phyloP scores from a whole-genome alignment of 2,888 invertebrate genomes.

The Quadriops clusia region DNA sequence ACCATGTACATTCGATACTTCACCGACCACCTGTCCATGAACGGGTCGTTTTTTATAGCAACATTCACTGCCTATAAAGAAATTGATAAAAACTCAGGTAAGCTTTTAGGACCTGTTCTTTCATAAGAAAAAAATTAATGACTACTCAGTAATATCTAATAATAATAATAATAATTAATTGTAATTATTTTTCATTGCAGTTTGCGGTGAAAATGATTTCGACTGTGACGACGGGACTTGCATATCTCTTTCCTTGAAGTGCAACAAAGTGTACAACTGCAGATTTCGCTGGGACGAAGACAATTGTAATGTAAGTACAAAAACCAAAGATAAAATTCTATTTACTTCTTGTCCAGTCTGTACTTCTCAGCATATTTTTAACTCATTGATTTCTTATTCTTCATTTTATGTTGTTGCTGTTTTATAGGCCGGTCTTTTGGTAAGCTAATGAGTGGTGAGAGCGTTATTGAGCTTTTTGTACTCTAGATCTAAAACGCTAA shows the following conservation, averaged over 20 bases:
- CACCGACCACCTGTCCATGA: conserved; percentile 46
- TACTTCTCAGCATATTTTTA: too few relatives aligned
- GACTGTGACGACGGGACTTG: conserved; percentile 84
- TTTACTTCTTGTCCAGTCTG: too few relatives aligned
- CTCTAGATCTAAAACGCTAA: too few relatives aligned
- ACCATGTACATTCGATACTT: conserved; percentile 65
- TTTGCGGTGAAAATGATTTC: conserved; percentile 50
- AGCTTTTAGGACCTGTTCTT: conserved; percentile 14
- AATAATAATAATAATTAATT: too few relatives aligned
- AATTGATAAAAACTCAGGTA: conserved; percentile 40
- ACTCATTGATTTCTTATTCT: too few relatives aligned
- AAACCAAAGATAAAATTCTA: too few relatives aligned
- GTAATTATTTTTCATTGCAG: too few relatives aligned
- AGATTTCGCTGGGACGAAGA: conserved; percentile 73
- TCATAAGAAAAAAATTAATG: neutral
- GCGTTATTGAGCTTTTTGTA: too few relatives aligned
- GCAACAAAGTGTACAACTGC: conserved; percentile 69
- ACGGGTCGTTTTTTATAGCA: conserved; percentile 53
- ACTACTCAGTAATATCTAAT: neutral
- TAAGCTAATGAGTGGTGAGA: too few relatives aligned
- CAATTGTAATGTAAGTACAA: conserved; percentile 41
- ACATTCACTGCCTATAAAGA: conserved; percentile 66
- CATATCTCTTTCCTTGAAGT: conserved; percentile 54
- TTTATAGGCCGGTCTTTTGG: too few relatives aligned
- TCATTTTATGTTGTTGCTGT: too few relatives aligned